phyloP scores from a whole-genome alignment of 2,113 vertebrate species.

The Notothenia rossii region DNA sequence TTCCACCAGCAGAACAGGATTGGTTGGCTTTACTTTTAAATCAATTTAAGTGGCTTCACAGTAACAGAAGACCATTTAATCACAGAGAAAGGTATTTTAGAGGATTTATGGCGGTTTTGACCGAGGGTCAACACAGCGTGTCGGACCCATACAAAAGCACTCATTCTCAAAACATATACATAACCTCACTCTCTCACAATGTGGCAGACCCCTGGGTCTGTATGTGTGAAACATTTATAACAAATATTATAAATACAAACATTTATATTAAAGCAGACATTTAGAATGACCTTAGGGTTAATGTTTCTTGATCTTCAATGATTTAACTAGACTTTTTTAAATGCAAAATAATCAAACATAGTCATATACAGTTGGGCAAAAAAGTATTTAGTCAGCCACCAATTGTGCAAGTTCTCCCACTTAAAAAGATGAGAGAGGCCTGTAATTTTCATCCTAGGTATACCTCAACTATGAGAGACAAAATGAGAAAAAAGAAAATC shows the following conservation, averaged over 20 bases:
- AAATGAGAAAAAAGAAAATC: too few relatives aligned
- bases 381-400: too few relatives aligned
- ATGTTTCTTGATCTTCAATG: not conserved
- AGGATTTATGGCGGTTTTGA: slow-evolving; percentile 62
- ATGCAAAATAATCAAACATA: not conserved
- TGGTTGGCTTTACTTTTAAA: slow-evolving; percentile 53
- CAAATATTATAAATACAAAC: not conserved
- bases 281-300: not conserved
- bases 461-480: too few relatives aligned
- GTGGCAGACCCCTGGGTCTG: not conserved
- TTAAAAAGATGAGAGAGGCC: too few relatives aligned
- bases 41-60: slow-evolving; percentile 57
- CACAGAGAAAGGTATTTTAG: slow-evolving; percentile 66
- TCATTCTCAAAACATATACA: slow-evolving; percentile 26
- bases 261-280: not conserved
- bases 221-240: slow-evolving; percentile 9
- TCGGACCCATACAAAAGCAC: slow-evolving; percentile 42
- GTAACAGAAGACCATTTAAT: slow-evolving; percentile 66
- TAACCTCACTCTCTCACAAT: slow-evolving; percentile 22
- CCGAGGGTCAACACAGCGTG: slow-evolving; percentile 39
- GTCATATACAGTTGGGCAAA: too few relatives aligned
- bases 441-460: too few relatives aligned
- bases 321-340: not conserved
- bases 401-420: too few relatives aligned
- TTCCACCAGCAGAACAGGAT: slow-evolving; percentile 26